These are phyloP conservation scores for Ascaphus truei DNA, from an alignment of 2,113 vertebrate genomes.

Conservation along the genomic window DNA sequence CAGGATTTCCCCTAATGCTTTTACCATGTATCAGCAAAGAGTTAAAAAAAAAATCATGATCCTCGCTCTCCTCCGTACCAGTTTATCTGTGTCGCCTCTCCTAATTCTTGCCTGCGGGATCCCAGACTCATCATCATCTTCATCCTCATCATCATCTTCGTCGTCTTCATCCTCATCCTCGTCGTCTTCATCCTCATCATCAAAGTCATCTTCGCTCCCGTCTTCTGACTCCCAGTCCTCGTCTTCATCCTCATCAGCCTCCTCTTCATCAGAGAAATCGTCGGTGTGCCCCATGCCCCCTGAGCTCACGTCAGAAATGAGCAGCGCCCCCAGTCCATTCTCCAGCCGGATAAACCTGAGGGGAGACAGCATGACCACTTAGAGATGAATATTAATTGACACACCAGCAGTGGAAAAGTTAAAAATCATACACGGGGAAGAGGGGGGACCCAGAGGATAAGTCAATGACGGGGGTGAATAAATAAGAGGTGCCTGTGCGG, in stretches of 20 bases:
- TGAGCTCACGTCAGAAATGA: constrained; percentile 87
- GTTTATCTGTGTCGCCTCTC: constrained; percentile 79
- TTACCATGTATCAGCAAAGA: no score
- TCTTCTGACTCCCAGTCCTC: constrained; percentile 53
- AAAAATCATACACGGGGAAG: neutral
- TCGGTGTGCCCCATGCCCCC: constrained; percentile 51
- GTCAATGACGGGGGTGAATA: neutral
- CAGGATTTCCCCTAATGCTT: no score
- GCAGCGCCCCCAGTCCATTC: constrained; percentile 83
- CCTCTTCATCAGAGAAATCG: constrained; percentile 50
- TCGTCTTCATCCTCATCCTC: constrained; percentile 58
- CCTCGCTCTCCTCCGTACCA: constrained; percentile 70
- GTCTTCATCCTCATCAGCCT: constrained; percentile 58
- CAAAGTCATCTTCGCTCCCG: constrained; percentile 73
- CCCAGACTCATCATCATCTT: constrained; percentile 63
- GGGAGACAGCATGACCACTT: constrained; percentile 13
- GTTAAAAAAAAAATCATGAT: no score
- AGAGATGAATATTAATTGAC: no score
- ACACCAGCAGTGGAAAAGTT: no score
- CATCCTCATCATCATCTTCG: constrained; percentile 62
- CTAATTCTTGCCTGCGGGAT: constrained; percentile 56
- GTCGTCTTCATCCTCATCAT: constrained; percentile 67
- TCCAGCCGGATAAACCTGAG: constrained; percentile 81
- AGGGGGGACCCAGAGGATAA: neutral
- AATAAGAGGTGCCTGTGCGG: no score